phyloP scores from a whole-genome alignment of 2,113 vertebrate species.

The Crotalus horridus region DNA sequence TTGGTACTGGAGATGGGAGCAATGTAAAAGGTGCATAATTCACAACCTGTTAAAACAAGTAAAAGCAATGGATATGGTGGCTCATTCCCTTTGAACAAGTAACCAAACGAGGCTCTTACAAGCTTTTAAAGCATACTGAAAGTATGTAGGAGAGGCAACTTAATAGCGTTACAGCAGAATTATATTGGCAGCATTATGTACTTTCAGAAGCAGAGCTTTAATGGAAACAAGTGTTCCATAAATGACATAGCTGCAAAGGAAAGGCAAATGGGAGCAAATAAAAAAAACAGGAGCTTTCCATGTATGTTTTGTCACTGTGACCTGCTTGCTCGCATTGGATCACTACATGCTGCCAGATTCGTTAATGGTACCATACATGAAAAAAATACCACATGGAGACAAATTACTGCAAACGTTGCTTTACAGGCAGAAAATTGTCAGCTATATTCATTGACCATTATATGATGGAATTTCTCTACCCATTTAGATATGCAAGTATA shows the following conservation, averaged over 20 bases:
- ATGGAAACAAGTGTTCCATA: neutral
- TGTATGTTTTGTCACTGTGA: no score
- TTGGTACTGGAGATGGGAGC: slow-evolving; percentile 83
- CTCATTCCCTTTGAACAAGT: neutral
- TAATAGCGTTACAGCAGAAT: neutral
- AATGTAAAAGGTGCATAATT: slow-evolving; percentile 87
- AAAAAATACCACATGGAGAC: neutral
- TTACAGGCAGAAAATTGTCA: neutral
- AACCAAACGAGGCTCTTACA: neutral
- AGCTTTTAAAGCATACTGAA: neutral
- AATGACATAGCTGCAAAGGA: neutral
- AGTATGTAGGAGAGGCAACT: neutral
- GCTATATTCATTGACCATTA: neutral
- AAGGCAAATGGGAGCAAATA: neutral
- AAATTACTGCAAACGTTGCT: neutral
- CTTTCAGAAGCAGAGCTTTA: neutral
- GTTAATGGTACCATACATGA: neutral
- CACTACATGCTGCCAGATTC: neutral
- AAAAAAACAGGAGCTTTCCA: neutral
- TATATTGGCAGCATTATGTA: neutral
- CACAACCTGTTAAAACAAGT: slow-evolving; percentile 73
- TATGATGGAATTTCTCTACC: neutral
- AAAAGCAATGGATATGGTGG: neutral
- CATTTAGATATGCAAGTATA: neutral
- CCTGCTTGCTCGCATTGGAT: neutral